These are phyloP conservation scores for Polydrusus pterygomalis DNA, from an alignment of 2,888 invertebrate species.

Conservation along the genomic window DNA sequence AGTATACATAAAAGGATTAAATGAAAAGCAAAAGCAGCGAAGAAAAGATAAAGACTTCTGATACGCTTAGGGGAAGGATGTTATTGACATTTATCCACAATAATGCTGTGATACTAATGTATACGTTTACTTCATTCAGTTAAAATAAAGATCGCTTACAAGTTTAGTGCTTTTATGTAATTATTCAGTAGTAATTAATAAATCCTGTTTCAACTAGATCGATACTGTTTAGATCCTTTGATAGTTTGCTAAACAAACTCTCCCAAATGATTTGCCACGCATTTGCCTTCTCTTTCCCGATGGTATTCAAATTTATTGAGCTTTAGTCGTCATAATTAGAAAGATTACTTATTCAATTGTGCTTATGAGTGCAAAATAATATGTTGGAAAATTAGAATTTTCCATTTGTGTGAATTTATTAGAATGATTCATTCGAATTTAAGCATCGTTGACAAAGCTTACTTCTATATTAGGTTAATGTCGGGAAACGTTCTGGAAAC, in stretches of 20 bases:
- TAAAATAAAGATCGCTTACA: neutral
- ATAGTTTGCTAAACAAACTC: neutral
- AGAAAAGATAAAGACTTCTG: no score
- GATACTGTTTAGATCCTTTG: neutral
- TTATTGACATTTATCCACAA: no score
- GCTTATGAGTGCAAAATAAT: neutral
- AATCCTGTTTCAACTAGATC: neutral
- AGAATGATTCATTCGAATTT: neutral
- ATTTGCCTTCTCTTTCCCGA: neutral
- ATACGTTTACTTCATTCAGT: neutral
- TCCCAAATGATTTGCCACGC: neutral
- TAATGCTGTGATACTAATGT: neutral
- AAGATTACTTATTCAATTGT: neutral
- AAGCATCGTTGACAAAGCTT: neutral
- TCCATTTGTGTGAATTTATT: neutral
- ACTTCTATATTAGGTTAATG: neutral
- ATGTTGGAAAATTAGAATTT: conserved; percentile 7
- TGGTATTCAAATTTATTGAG: neutral
- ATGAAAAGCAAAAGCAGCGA: no score
- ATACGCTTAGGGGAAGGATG: no score
- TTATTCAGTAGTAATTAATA: conserved; percentile 1
- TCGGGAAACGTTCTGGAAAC: neutral
- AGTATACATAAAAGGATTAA: no score
- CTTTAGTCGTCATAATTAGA: neutral
- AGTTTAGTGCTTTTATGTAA: neutral